A percentile compares a stretch with the other conserved stretches of the same genome.
Conservation (phyloP, 1,140 invertebrate species). For the Ceratina calcarata region DNA sequence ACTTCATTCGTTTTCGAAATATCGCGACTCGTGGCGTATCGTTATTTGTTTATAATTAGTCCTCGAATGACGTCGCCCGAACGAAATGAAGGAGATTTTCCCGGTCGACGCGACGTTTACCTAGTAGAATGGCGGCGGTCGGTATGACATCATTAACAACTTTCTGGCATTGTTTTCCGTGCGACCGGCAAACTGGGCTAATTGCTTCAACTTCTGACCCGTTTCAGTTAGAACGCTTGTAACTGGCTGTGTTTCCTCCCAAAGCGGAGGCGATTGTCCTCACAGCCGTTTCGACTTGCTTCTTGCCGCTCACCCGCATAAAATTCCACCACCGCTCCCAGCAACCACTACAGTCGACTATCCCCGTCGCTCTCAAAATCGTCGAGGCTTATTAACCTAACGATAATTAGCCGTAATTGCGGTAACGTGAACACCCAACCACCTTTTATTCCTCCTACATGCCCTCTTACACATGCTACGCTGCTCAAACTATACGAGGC, state of each 20-base stretch:
- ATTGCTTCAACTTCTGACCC: constrained; percentile 73
- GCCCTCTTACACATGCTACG: too few relatives aligned
- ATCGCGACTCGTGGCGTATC: constrained; percentile 25
- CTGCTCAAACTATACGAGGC: not conserved
- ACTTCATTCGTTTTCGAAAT: constrained; percentile 21
- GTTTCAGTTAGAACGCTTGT: constrained; percentile 58
- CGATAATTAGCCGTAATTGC: constrained; percentile 64
- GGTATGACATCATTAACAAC: constrained; percentile 70
- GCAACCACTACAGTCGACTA: constrained; percentile 23
- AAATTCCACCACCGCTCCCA: constrained; percentile 37
- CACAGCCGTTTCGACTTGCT: constrained; percentile 18
- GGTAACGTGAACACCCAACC: constrained; percentile 33
- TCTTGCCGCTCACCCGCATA: constrained; percentile 33
- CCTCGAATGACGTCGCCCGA: constrained; percentile 5
- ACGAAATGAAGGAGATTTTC: constrained; percentile 46
- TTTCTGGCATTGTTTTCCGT: constrained; percentile 72
- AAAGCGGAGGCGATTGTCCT: constrained; percentile 50
- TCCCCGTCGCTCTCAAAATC: constrained; percentile 38
- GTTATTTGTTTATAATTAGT: constrained; percentile 68
- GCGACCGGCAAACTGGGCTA: constrained; percentile 71
- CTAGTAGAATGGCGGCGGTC: constrained; percentile 52
- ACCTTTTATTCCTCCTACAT: not conserved
- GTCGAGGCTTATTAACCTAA: constrained; percentile 60
- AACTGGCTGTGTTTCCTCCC: constrained; percentile 54
- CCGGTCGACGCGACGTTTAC: constrained; percentile 62